phyloP scores from a whole-genome alignment of 1,140 invertebrate species.

The Hypothenemus hampei region DNA sequence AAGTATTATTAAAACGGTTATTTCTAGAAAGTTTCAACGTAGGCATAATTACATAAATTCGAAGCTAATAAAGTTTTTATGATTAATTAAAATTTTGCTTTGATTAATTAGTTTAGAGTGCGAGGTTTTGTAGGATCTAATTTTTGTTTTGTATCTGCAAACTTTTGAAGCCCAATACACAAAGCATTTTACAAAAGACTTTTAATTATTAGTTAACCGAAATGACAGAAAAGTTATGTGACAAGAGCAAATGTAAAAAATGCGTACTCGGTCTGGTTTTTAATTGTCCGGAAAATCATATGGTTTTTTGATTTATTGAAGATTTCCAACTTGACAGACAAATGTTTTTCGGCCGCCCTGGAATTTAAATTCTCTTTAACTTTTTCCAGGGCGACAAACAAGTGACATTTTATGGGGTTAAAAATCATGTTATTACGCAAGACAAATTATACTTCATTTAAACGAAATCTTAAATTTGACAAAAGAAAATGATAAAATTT shows the following conservation, averaged over 20 bases:
- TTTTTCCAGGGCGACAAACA: neutral
- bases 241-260: constrained; percentile 6
- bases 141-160: constrained; percentile 14
- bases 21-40: neutral
- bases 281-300: constrained; percentile 11
- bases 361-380: constrained; percentile 11
- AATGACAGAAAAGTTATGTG: constrained; percentile 9
- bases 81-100: constrained; percentile 15
- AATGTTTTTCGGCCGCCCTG: neutral
- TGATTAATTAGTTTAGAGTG: constrained; percentile 10
- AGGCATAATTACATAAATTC: constrained; percentile 9
- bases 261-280: constrained; percentile 2
- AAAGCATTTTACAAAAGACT: constrained; percentile 12
- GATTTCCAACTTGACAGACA: neutral
- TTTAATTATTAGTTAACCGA: constrained; percentile 13
- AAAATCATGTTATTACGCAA: neutral
- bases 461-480: neutral
- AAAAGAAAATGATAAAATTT: neutral
- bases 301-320: constrained; percentile 15
- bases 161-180: constrained; percentile 14
- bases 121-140: constrained; percentile 8
- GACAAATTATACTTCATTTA: constrained; percentile 3
- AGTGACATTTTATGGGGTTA: constrained; percentile 2
- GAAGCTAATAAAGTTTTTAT: constrained; percentile 16
- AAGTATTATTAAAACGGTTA: neutral